Percentiles rank a stretch among this genome's conserved stretches.
Conservation (phyloP, 2,797 vertebrate species). For the Luscinia luscinia region DNA sequence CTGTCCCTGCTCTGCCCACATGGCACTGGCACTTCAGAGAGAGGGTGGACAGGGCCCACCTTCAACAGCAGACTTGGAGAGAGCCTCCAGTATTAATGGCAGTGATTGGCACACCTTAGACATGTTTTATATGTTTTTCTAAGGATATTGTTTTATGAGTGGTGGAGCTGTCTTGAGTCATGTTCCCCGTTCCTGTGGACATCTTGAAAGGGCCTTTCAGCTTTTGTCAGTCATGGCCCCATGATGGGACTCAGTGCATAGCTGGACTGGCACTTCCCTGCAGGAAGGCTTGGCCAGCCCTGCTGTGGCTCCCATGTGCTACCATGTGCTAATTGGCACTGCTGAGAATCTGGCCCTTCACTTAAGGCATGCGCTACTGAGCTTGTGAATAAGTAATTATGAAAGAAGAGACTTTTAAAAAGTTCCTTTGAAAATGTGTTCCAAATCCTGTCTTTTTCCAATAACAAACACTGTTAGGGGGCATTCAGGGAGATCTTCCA, state of each 20-base stretch:
- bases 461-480: neutral
- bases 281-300: neutral
- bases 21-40: neutral
- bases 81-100: neutral
- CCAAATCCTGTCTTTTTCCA: conserved; percentile 15
- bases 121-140: neutral
- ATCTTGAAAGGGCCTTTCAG: neutral
- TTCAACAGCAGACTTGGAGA: neutral
- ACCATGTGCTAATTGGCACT: conserved; percentile 42
- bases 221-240: neutral
- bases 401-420: neutral
- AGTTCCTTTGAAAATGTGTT: neutral
- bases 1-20: rapidly evolving
- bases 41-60: neutral
- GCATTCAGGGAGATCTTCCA: neutral
- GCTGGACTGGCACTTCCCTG: neutral
- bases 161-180: neutral
- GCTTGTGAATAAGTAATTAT: neutral
- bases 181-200: neutral
- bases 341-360: conserved; percentile 6
- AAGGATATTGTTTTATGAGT: neutral
- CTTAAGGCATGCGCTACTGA: neutral
- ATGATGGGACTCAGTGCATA: neutral
- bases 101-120: neutral
- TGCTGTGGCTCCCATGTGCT: neutral